phyloP scores from a whole-genome alignment of 2,888 invertebrate genomes.

The Drosophila villosipedis region DNA sequence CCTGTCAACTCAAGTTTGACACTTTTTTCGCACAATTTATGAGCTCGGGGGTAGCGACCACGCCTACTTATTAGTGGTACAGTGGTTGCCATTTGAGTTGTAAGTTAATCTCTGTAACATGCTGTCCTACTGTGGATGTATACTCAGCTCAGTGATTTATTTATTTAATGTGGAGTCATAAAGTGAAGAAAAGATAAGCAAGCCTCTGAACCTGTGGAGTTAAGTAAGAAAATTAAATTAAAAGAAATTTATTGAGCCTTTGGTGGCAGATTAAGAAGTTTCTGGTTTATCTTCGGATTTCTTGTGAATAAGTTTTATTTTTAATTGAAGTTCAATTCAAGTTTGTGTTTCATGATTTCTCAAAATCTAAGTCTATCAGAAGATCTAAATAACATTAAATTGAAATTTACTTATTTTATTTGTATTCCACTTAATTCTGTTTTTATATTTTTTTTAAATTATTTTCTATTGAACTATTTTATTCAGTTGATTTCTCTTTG shows the following conservation, averaged over 20 bases:
- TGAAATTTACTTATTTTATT: background rate
- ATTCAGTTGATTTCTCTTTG: background rate
- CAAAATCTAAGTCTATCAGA: background rate
- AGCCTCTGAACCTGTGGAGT: no score
- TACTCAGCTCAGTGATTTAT: no score
- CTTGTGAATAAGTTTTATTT: background rate
- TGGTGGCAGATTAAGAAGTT: background rate
- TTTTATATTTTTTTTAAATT: background rate
- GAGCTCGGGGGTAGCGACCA: constrained; percentile 38
- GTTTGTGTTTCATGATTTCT: background rate
- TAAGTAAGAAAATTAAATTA: background rate
- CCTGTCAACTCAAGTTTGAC: constrained; percentile 79
- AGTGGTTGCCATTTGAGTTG: constrained; percentile 23
- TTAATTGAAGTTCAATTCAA: background rate
- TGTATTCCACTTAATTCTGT: background rate
- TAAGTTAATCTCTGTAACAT: background rate
- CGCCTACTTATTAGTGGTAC: constrained; percentile 34
- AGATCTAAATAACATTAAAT: background rate
- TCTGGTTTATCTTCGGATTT: background rate
- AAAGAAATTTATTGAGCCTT: background rate
- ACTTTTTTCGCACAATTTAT: constrained; percentile 77
- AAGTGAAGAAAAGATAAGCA: background rate
- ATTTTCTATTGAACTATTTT: background rate
- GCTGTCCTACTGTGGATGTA: background rate
- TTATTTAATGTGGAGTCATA: background rate